phyloP scores from a whole-genome alignment of 2,888 invertebrate species.

The Diaprepes abbreviatus region DNA sequence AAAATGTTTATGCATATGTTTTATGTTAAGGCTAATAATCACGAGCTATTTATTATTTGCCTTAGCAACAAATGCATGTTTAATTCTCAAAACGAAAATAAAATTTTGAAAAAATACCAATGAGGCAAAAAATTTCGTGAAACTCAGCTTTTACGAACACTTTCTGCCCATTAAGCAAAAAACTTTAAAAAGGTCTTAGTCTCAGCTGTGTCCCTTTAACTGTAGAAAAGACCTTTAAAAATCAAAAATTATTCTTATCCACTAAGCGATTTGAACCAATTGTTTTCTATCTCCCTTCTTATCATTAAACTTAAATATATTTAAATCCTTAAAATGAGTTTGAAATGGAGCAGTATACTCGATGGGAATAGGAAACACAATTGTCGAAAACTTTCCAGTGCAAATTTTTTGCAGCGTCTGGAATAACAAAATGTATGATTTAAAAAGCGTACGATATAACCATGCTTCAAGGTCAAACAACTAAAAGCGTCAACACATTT shows the following conservation, averaged over 20 bases:
- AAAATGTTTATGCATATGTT: not conserved
- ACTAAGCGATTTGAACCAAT: slow-evolving; percentile 15
- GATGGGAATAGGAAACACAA: slow-evolving; percentile 55
- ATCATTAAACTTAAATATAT: slow-evolving; percentile 26
- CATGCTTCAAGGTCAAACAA: slow-evolving; percentile 1
- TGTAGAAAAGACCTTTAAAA: slow-evolving; percentile 36
- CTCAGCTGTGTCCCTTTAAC: slow-evolving; percentile 41
- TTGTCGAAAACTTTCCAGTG: slow-evolving; percentile 56
- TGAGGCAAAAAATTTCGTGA: not conserved
- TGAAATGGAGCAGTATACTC: slow-evolving; percentile 50
- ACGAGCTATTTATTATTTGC: slow-evolving; percentile 36
- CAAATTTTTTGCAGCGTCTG: slow-evolving; percentile 57
- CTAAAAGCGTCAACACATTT: not conserved
- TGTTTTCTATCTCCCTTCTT: slow-evolving; percentile 30
- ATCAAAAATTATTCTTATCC: slow-evolving; percentile 4
- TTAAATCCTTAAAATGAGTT: slow-evolving; percentile 34
- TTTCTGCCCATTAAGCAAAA: not conserved
- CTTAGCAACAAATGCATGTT: slow-evolving; percentile 15
- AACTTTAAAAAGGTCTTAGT: slow-evolving; percentile 28
- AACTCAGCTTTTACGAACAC: not conserved
- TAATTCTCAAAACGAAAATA: not conserved
- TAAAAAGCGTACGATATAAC: slow-evolving; percentile 1
- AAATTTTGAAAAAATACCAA: not conserved
- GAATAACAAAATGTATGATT: slow-evolving; percentile 30
- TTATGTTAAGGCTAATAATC: slow-evolving; percentile 28